Evolutionary conservation across 2,888 invertebrate genomes (phyloP), one percentile per base, ranked within the genome.

Genomic region (Anodontia alba): DNA sequence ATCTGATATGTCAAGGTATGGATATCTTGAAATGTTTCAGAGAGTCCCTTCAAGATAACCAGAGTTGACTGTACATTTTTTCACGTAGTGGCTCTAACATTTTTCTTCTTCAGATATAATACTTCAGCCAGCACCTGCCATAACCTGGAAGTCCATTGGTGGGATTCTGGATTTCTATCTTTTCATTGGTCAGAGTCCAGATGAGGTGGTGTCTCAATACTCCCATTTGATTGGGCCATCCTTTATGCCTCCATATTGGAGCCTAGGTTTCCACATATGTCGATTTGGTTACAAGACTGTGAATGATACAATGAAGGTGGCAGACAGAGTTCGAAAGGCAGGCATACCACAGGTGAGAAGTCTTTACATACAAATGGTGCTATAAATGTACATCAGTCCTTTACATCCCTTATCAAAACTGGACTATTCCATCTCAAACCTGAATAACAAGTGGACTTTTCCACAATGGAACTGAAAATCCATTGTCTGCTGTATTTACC

Each of bases 211-310:
- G 23, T 81, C 84, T 23, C 90, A 91, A 73, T 92, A 91, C 84
- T 89, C 90, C 46, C 86, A 88, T 73, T 86, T 92, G 33, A 87
- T 92, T 67, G 91, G 91, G 38, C 81, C 73, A n/a, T 76, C 90
- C 0, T 90, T 90, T 73, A 88, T 92, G 90, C 92, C 92, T 12
- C 92, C 92, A 26, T 92, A 97, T 93, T 98, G 98, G 98, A 95
- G 96, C 5, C 95, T 98, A 0, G 98, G 98, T 0, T 98, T 97
- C 94, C 98, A 98, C 95, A 95, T 98, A 51, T 97, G 97, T 95
- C 96, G 96, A 96, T 96, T 88, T 87, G 93, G 93, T 17, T 92
- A 90, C 79, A 86, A 84, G 54, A 88, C 87, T 51, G 88, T 86
- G 1, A 84, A 85, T 54, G 87, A 86, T n/a, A 90, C 92, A 15